These are phyloP conservation scores for Prunella fulvescens DNA, from an alignment of 2,113 vertebrate genomes.

Conservation along the genomic window DNA sequence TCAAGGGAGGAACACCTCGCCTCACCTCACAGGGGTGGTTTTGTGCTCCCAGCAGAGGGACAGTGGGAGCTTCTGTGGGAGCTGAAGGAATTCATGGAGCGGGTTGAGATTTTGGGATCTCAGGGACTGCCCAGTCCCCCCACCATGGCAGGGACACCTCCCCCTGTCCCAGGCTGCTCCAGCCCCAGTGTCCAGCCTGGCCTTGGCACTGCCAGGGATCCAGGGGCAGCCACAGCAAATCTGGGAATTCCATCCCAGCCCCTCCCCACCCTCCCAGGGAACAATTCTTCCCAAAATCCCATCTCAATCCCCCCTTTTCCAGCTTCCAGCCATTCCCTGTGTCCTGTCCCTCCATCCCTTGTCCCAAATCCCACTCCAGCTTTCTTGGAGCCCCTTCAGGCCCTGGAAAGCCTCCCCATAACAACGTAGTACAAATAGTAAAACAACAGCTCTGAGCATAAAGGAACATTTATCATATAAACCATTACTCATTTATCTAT, in stretches of 20 bases:
- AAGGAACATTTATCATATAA: not conserved
- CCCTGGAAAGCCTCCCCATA: not conserved
- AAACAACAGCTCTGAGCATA: not conserved
- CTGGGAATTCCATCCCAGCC: not conserved
- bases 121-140: not conserved
- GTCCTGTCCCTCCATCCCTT: not conserved
- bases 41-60: rapidly evolving
- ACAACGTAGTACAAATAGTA: not conserved
- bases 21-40: not conserved
- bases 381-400: not conserved
- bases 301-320: rapidly evolving
- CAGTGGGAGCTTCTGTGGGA: not conserved
- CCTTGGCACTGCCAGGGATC: not conserved
- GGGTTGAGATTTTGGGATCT: not conserved
- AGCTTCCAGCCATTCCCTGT: not conserved
- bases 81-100: not conserved
- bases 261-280: not conserved
- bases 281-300: not conserved
- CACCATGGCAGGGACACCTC: not conserved
- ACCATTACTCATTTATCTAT: not conserved
- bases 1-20: not conserved
- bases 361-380: not conserved
- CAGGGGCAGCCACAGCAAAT: not conserved
- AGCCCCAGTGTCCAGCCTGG: rapidly evolving
- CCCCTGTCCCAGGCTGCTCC: not conserved